These are phyloP conservation scores for Ericerus pela DNA, from an alignment of 1,140 invertebrate genomes.

Conservation along the genomic window DNA sequence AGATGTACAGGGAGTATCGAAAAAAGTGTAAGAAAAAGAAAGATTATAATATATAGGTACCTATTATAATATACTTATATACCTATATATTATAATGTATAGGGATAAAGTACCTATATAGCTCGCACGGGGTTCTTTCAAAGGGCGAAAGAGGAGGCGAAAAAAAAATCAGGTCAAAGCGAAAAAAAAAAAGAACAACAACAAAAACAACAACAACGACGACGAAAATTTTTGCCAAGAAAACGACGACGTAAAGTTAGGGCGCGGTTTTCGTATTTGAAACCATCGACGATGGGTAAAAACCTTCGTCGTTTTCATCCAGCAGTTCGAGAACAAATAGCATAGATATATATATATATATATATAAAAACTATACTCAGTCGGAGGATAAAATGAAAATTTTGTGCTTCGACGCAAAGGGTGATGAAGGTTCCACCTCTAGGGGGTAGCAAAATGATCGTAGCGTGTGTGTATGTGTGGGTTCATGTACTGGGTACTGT, in stretches of 20 bases:
- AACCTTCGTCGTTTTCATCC: neutral
- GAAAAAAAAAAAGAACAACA: slow-evolving; percentile 13
- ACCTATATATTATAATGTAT: too few relatives aligned
- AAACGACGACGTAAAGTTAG: slow-evolving; percentile 15
- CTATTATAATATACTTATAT: too few relatives aligned
- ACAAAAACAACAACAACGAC: slow-evolving; percentile 14
- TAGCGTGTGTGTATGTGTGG: neutral
- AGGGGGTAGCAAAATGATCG: too few relatives aligned
- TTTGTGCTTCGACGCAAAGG: too few relatives aligned
- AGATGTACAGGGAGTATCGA: too few relatives aligned
- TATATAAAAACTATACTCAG: too few relatives aligned
- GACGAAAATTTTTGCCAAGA: slow-evolving; percentile 24
- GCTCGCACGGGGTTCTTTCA: too few relatives aligned
- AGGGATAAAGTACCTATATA: too few relatives aligned
- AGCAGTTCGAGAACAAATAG: neutral
- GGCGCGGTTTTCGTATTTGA: slow-evolving; percentile 23
- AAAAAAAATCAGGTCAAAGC: slow-evolving; percentile 21
- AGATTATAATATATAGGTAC: too few relatives aligned
- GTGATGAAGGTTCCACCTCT: too few relatives aligned
- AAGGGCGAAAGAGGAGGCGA: slow-evolving; percentile 9
- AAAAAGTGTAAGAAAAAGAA: too few relatives aligned
- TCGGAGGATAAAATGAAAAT: slow-evolving; percentile 3
- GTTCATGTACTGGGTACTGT: neutral
- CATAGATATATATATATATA: too few relatives aligned
- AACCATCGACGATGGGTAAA: neutral